Evolutionary conservation across 2,888 invertebrate genomes (phyloP), one percentile per base, ranked within the genome.

Genomic region (Scrobipalpa costella): DNA sequence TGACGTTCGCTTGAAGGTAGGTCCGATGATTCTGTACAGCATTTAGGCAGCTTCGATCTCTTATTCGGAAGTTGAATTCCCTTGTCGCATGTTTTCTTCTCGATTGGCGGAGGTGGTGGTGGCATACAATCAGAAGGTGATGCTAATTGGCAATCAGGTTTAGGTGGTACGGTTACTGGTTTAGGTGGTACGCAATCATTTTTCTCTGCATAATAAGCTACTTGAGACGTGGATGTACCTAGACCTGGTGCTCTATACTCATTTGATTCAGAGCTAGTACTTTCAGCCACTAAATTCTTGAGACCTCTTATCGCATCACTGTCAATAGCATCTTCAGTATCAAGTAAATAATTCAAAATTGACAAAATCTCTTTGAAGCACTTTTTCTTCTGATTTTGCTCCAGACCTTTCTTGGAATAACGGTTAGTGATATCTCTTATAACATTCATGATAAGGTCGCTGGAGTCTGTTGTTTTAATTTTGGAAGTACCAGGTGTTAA

Each of bases 291-390:
- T 17, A 44, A 8, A 6, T 21, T 11, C 36, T 17, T 57, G 6
- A 57, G 19, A 15, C 15, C 50, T 64, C 5, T 57, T 11, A 36
- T 36, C 11, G 33, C 47, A 38, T 74, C 76, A 15, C 64, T 67
- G 52, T 84, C 81, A 3, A 77, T 74, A 64, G 77, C 76, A 0
- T 88, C 90, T 50, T 88, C 90, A 9, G 90, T 91, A 66, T 90
- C 88, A 52, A 91, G 75, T 34, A 91, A 79, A 69, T 90, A 89
- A 64, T 85, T 88, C 13, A 91, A 73, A 38, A 89, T 79, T 21
- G 80, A 75, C 63, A 91, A 79, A 19, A 91, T 88, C 73, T 90
- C 91, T 66, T 83, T 84, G 47, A 86, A 88, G 69, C 89, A 87
- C 74, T 88, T 90, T 67, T 85, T 90, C 63, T 82, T 82, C 67